Percentiles rank a stretch among this genome's conserved stretches.
phyloP scores from a whole-genome alignment of 2,113 vertebrate species.

The Megalops atlanticus region DNA sequence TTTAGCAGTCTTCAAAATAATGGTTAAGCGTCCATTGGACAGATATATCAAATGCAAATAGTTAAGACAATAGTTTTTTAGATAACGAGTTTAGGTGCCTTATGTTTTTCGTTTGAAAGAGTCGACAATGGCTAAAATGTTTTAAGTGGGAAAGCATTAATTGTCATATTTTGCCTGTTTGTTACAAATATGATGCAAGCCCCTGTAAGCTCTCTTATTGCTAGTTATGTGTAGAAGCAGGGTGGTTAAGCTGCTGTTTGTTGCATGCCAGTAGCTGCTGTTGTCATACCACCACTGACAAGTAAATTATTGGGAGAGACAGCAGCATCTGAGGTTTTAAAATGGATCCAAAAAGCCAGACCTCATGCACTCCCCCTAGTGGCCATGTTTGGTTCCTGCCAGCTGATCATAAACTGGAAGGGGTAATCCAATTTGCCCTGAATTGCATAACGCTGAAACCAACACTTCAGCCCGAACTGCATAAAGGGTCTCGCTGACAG shows the following conservation, averaged over 20 bases:
- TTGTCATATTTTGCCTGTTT: not conserved
- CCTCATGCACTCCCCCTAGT: conserved; percentile 12
- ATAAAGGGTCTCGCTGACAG: not conserved
- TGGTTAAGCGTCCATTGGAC: too few relatives aligned
- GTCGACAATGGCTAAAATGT: too few relatives aligned
- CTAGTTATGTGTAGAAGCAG: not conserved
- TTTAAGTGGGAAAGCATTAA: too few relatives aligned
- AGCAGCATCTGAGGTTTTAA: not conserved
- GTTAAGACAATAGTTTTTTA: too few relatives aligned
- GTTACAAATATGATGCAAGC: not conserved
- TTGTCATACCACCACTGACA: conserved; percentile 5
- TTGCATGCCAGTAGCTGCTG: not conserved
- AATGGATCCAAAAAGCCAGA: not conserved
- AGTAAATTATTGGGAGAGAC: conserved; percentile 19
- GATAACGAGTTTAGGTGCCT: too few relatives aligned
- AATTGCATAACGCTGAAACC: not conserved
- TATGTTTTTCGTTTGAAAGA: too few relatives aligned
- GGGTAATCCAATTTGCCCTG: not conserved
- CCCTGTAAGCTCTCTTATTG: not conserved
- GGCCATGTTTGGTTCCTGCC: not conserved
- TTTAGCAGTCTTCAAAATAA: too few relatives aligned
- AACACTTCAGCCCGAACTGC: not conserved
- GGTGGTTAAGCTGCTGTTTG: not conserved
- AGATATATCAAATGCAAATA: too few relatives aligned
- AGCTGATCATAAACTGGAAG: not conserved